These are phyloP conservation scores for Cygnus atratus DNA, from an alignment of 2,113 vertebrate species.

Conservation along the genomic window DNA sequence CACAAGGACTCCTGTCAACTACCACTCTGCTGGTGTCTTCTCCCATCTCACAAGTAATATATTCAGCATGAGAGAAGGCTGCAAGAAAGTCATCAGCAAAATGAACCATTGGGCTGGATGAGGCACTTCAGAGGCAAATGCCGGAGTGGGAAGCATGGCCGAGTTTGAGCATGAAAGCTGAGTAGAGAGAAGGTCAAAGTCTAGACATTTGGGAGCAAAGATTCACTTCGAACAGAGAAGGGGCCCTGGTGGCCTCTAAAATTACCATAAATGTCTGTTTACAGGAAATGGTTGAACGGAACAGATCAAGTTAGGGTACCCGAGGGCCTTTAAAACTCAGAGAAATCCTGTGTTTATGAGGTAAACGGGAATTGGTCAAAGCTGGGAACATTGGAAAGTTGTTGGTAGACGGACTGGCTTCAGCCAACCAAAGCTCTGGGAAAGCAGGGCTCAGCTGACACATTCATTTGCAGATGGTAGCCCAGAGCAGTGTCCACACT, in stretches of 20 bases:
- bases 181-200: conserved; percentile 34
- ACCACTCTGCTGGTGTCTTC: neutral
- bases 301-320: conserved; percentile 52
- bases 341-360: conserved; percentile 62
- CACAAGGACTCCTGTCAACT: neutral
- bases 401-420: neutral
- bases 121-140: neutral
- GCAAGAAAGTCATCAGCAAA: neutral
- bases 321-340: conserved; percentile 53
- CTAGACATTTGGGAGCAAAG: conserved; percentile 41
- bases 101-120: neutral
- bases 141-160: neutral
- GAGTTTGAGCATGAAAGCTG: neutral
- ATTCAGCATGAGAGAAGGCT: neutral
- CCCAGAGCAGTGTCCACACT: neutral
- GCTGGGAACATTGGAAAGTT: conserved; percentile 24
- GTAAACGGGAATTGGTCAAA: conserved; percentile 57
- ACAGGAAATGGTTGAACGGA: conserved; percentile 61
- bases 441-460: conserved; percentile 9
- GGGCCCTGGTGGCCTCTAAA: conserved; percentile 54
- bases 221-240: conserved; percentile 45
- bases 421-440: conserved; percentile 7
- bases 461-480: neutral
- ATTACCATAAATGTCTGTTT: conserved; percentile 68
- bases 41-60: neutral